Percentiles rank a stretch among this genome's conserved stretches.
Evolutionary conservation across 2,888 invertebrate species (phyloP).

Genomic region (Yponomeuta sedellus): DNA sequence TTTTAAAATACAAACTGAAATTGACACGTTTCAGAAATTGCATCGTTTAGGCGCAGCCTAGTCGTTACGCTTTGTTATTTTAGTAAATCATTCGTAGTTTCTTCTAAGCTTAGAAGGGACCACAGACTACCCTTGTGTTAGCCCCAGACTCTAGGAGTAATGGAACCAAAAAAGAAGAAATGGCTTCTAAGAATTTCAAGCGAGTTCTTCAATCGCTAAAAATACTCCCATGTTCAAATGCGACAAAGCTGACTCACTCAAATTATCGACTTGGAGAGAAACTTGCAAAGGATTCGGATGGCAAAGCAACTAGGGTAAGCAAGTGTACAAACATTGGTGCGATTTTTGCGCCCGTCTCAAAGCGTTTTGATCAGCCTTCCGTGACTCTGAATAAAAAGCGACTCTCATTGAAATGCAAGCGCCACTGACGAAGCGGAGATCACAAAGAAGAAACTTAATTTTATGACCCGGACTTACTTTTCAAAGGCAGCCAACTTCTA

Average conservation of each 20-base stretch:
- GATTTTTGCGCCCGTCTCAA: slow-evolving; percentile 21
- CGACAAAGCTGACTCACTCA: not conserved
- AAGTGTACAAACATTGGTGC: slow-evolving; percentile 1
- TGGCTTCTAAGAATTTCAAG: too few species aligned
- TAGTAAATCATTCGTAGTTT: too few species aligned
- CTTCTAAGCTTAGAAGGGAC: too few species aligned
- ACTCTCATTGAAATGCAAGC: slow-evolving; percentile 45
- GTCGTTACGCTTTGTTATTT: too few species aligned
- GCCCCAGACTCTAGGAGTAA: too few species aligned
- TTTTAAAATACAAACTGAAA: too few species aligned
- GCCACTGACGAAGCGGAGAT: slow-evolving; percentile 28
- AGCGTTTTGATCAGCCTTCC: slow-evolving; percentile 49
- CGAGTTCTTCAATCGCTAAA: too few species aligned
- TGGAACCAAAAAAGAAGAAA: too few species aligned
- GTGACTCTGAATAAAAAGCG: slow-evolving; percentile 44
- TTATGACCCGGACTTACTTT: slow-evolving; percentile 29
- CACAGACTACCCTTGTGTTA: too few species aligned
- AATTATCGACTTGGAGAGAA: not conserved
- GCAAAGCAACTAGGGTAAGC: not conserved
- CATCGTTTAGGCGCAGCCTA: too few species aligned
- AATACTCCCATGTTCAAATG: not conserved
- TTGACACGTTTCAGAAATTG: too few species aligned
- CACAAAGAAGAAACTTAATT: slow-evolving; percentile 34
- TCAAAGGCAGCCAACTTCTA: slow-evolving; percentile 19
- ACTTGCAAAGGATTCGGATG: not conserved